Evolutionary conservation across 2,797 vertebrate genomes (phyloP), one percentile per base, ranked within the genome.

Genomic region (Balearica regulorum): DNA sequence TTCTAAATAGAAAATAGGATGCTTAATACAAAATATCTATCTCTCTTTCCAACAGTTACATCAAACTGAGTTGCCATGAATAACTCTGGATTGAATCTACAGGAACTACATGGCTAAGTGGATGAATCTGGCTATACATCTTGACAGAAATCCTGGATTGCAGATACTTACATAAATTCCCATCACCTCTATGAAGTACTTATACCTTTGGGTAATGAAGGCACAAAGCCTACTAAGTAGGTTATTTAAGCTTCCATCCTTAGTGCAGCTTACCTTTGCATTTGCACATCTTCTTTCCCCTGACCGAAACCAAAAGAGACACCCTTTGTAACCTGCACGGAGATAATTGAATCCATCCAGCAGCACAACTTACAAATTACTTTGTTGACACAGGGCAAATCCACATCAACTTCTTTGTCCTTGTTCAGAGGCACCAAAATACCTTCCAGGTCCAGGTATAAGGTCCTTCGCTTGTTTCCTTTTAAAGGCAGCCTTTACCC

Each of bases 241-340:
- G 44, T 64, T 89, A 49, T 80, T 68, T 78, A 61, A 49, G 25
- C 16, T 48, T 85, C 39, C 18, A 41, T 22, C 13, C 18, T 60
- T 73, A 25, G 24, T 41, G 48, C 9, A 71, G 11, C 15, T 64
- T 60, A 46, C 29, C 62, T 72, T 4, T 49, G 9, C 51, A 65
- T 51, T 66, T 66, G 17, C 43, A 21, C 10, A 13, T 65, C 66
- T 88, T 70, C 51, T 83, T 72, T 71, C 20, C 25, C 9, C 12
- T 35, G 11, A 48, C 6, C 0, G 0, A 64, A 73, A 83, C 57
- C 12, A 48, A 62, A 69, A 62, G 16, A 82, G 16, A n/a, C 9
- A 65, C 11, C 10, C 21, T 72, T 89, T 94, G 20, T 70, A 94
- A 79, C 18, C 6, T 41, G 16, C 5, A 16, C 64, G 39, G 21